Evolutionary conservation across 2,113 vertebrate genomes (phyloP), one percentile per base, ranked within the genome.

Genomic region (Sterna hirundo): DNA sequence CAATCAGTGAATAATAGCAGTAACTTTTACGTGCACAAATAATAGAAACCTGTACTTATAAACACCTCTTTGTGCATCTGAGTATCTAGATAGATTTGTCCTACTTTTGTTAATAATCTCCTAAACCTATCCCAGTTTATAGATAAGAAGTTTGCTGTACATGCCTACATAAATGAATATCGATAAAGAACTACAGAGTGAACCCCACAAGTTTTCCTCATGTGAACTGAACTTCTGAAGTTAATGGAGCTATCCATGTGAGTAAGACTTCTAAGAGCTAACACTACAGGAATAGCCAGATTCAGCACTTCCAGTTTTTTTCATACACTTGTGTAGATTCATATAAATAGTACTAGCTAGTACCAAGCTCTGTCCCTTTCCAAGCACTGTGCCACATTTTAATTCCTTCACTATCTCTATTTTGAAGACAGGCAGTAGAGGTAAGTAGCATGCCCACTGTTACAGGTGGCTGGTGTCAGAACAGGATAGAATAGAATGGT

Each of bases 141-240:
- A 91, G 65, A 83, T 71, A 61, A 93, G 79, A 97, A 93, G 32
- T 85, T 61, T 89, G 40, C 77, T 91, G n/a, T 65, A 83, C 69
- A 72, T 89, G 81, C 44, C 83, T 82, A 62, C 66, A 76, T 89
- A 91, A 93, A 76, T 69, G 65, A 76, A n/a, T 93, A 88, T 72
- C 1, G 0, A 46, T 94, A 91, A 85, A 75, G 84, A 96, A 14
- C 74, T 65, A 91, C 78, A 89, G 81, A 40, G 36, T 84, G 65
- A 91, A 52, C 19, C 52, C 74, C 80, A 86, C 27, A 70, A 32
- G 54, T 77, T 81, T 93, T 78, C 72, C 78, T 91, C 83, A 58
- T 40, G 47, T 79, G 57, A 88, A 52, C 57, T 91, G 84, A 84
- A 36, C 72, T 86, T 75, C 74, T 69, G 62, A 83, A 95, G 62